Base-by-base conservation (phyloP, 2,888 invertebrate species). In the Agrotis segetum region DNA sequence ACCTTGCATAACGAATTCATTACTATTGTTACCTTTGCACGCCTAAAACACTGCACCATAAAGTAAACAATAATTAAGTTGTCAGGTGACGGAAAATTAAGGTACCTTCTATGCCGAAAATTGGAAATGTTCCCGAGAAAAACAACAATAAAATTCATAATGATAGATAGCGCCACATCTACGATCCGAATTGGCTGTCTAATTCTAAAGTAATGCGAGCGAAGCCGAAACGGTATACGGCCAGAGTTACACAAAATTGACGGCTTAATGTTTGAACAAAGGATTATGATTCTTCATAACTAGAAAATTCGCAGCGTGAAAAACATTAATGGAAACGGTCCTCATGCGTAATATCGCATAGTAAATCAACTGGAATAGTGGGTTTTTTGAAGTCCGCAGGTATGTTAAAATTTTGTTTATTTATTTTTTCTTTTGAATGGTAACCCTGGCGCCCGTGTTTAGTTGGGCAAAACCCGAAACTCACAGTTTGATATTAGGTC, bases 361-460 rank as follows among this genome's bases (percentile, higher is more conserved):
- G 64, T 56, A 69, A 74, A 61, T 60, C 19, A 49, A 52, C 49
- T 19, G 44, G 2, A 60, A 63, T 44, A 52, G 47, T 69, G 79
- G 77, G 63, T 63, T 79, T 78, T 66, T 69, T 24, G 47, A 29
- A 71, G 40, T 65, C 47, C n/a, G 9, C 24, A 44, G 63, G 69
- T 74, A 60, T 17, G 56, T 49, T 24, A 14, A 17, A 44, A 49
- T 19, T 24, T 56, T 17, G 17, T 11, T 71, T 34, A 1, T n/a
- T 49, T 49, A n/a, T 21, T 63, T 1, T 49, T 34, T 61, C 16
- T 14, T 17, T 40, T 34, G 47, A 14, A 1, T 9, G 5, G 9
- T 16, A 7, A 16, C 29, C 2, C 1, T 9, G 11, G 16, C 17
- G 19, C 40, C 11, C n/a, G n/a, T 16, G 1, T 29, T 44, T 49